Conservation (phyloP, 2,888 invertebrate genomes). For the Tholera decimalis region DNA sequence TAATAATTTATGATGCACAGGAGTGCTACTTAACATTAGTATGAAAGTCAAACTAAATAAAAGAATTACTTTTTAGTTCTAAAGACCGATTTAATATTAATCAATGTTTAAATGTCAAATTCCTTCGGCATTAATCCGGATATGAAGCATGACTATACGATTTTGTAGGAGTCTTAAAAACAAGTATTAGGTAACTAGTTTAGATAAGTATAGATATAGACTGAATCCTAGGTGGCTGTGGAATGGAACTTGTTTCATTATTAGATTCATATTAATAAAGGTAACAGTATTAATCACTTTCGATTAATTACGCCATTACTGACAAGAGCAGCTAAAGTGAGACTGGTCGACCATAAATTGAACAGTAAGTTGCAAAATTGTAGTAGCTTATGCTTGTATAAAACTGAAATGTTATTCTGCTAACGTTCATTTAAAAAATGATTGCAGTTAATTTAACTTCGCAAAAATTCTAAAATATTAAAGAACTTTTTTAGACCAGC, state of each 20-base stretch:
- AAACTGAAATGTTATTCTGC: constrained; percentile 11
- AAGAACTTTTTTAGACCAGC: background rate
- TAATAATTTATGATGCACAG: constrained; percentile 6
- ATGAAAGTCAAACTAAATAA: no score
- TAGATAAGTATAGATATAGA: background rate
- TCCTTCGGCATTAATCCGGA: constrained; percentile 19
- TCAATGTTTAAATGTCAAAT: constrained; percentile 49
- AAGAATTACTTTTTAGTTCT: no score
- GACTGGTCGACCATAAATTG: constrained; percentile 26
- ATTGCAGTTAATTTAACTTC: constrained; percentile 4
- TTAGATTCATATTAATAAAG: constrained; percentile 41
- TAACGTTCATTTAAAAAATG: constrained; percentile 17
- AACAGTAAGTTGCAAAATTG: constrained; percentile 37
- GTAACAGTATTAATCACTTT: constrained; percentile 60
- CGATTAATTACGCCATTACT: constrained; percentile 49
- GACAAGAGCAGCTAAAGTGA: constrained; percentile 39
- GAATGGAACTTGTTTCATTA: constrained; percentile 45
- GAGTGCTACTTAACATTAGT: no score
- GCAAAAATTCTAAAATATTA: background rate
- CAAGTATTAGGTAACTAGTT: no score
- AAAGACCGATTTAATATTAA: constrained; percentile 10
- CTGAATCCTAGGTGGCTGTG: constrained; percentile 7
- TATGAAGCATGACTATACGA: constrained; percentile 19
- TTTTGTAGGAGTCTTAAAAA: constrained; percentile 16
- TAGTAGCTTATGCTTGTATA: constrained; percentile 12